Evolutionary conservation across 2,113 vertebrate genomes (phyloP), one percentile per base, ranked within the genome.

Genomic region (Sinocyclocheilus rhinocerous): DNA sequence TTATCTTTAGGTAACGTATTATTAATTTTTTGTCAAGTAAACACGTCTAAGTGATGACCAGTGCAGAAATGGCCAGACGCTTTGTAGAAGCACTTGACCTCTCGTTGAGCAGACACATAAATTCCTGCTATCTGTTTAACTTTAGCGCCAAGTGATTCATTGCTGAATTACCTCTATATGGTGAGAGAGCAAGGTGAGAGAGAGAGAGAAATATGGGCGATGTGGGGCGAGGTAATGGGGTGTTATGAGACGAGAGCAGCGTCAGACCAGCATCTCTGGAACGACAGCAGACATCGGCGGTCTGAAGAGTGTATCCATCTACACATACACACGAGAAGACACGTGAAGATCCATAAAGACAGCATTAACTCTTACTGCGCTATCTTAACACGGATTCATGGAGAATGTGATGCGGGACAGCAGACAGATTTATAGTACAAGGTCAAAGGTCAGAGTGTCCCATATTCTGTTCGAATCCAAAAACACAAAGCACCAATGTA

Each of bases 391-490:
- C 18, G 33, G 33, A 42, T 81, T 72, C 45, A 48, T 70, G 70
- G 75, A 48, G 79, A 52, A 70, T 83, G 36, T 52, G 29, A 85
- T 83, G 84, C 76, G 87, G 87, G 70, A 69, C 11, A 26, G 42
- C 65, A 59, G 85, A 83, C 39, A 39, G 75, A 91, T 82, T 82
- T 84, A 89, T 75, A 50, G 63, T 55, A 45, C 29, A 76, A 26
- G 50, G 85, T 82, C 55, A 70, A 87, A 59, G 76, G 82, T 84
- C 75, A 86, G 4, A 12, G 24, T 83, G 67, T 89, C 55, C 65
- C 83, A 59, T 61, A 20, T 65, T 75, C 76, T 59, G 87, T 86
- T 83, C 76, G 52, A 59, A 75, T 84, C 80, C 61, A 76, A 59
- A 69, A 59, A 33, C 22, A 75, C 39, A 45, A 12, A 69, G 63